Percentiles rank a stretch among this genome's conserved stretches.
Evolutionary conservation across 2,113 vertebrate genomes (phyloP).

Genomic region (Thomomys bottae): DNA sequence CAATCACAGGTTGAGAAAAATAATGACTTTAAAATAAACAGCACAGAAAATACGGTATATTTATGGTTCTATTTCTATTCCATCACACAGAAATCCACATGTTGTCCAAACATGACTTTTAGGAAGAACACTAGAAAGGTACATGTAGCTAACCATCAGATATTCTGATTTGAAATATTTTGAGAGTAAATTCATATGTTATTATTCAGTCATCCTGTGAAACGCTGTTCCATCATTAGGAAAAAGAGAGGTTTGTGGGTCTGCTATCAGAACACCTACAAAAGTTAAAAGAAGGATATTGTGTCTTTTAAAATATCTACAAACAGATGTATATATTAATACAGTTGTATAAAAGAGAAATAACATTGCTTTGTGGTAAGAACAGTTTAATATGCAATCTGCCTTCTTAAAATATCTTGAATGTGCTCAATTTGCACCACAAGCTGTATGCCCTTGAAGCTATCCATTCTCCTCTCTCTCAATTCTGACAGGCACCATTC

Average conservation of each 20-base stretch:
- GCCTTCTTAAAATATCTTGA: background rate
- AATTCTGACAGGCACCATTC: background rate
- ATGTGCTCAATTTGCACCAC: background rate
- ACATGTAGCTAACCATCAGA: background rate
- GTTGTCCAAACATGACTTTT: background rate
- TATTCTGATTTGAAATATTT: background rate
- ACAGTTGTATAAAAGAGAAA: background rate
- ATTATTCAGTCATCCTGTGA: background rate
- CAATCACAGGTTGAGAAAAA: background rate
- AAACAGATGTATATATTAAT: background rate
- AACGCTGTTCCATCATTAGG: background rate
- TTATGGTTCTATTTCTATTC: background rate
- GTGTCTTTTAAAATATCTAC: background rate
- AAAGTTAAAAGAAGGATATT: conserved; percentile 3
- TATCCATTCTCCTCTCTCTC: background rate
- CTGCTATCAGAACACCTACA: background rate
- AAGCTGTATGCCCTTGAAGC: background rate
- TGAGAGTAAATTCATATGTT: background rate
- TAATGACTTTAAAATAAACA: background rate
- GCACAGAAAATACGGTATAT: background rate
- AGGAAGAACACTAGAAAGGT: background rate
- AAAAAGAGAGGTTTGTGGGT: background rate
- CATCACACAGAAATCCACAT: background rate
- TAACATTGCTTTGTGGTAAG: background rate
- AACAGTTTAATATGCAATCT: background rate